Percentiles rank a stretch among this genome's conserved stretches.
These are phyloP conservation scores for Drosophila melanogaster DNA, from an alignment of 1,140 invertebrate species.

Conservation along the genomic window DNA sequence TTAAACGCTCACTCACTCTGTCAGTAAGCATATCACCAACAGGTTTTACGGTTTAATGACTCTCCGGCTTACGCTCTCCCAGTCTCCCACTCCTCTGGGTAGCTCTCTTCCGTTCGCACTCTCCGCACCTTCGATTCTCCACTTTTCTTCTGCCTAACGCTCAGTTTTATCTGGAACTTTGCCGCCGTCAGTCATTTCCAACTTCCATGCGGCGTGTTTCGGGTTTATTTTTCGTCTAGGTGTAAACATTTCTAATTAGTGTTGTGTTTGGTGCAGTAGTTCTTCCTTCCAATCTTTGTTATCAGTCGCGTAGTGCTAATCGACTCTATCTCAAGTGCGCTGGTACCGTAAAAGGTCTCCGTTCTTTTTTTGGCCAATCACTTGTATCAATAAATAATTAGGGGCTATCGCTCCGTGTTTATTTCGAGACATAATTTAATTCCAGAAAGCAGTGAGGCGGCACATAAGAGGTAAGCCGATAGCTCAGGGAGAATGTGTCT, in stretches of 20 bases:
- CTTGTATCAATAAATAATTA: slow-evolving; percentile 66
- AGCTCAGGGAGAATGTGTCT: slow-evolving; percentile 1
- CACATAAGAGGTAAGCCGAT: slow-evolving; percentile 26
- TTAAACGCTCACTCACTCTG: neutral
- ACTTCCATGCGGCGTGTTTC: slow-evolving; percentile 13
- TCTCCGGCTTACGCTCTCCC: slow-evolving; percentile 24
- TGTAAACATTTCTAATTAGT: slow-evolving; percentile 44
- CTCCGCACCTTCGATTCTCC: neutral
- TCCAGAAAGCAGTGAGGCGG: slow-evolving; percentile 16
- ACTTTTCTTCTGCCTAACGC: neutral
- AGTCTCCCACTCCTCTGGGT: neutral
- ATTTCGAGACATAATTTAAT: slow-evolving; percentile 56
- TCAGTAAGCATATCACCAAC: slow-evolving; percentile 30
- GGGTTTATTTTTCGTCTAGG: slow-evolving; percentile 3
- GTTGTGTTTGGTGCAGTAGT: slow-evolving; percentile 12
- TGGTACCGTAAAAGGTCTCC: slow-evolving; percentile 20
- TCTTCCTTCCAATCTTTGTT: slow-evolving; percentile 13
- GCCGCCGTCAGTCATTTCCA: slow-evolving; percentile 31
- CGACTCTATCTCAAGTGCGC: slow-evolving; percentile 33
- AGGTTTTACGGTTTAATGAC: slow-evolving; percentile 53
- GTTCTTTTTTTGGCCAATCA: slow-evolving; percentile 35
- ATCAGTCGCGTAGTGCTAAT: slow-evolving; percentile 54
- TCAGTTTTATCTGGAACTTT: slow-evolving; percentile 51
- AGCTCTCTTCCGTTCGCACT: neutral
- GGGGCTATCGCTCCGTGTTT: slow-evolving; percentile 32